Evolutionary conservation across 2,797 vertebrate genomes (phyloP), one percentile per base, ranked within the genome.

Genomic region (Cryptoblepharus egeriae): DNA sequence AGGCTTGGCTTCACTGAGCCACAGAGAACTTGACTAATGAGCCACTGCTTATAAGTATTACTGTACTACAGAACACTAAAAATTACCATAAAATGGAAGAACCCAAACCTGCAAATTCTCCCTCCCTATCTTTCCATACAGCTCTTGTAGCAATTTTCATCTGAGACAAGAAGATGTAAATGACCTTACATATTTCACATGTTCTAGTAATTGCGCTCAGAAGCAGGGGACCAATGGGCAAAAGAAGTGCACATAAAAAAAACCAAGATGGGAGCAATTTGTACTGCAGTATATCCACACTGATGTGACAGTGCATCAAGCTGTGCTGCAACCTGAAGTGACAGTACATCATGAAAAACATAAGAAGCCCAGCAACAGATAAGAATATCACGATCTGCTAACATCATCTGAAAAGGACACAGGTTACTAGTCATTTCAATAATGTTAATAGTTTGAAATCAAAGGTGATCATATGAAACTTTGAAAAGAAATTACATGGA

Each of bases 391-490:
- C 10, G 57, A 72, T 63, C 26, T 63, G 58, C 28, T 69, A 39
- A 61, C 61, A 7, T 61, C 60, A 63, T 63, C 69, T 71, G 68
- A 80, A 80, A 72, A 72, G n/a, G 20, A 61, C 69, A 71, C 57
- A 72, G 69, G 39, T 63, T 72, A 63, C 75, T n/a, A 13, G 61
- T 77, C 75, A 65, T 52, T 77, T 77, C 74, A 76, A 61, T 42
- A 39, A 75, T 79, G 37, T 32, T 70, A 80, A 63, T 80, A 72
- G 72, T 73, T 61, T 49, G 70, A 3, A 63, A 61, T 22, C 28
- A 71, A 71, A 68, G 35, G 42, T 61, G 28, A n/a, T 42, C 58
- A 45, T 75, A 26, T 63, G 37, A 76, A 63, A 76, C n/a, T 13
- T 45, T 58, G n/a, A n/a, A n/a, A n/a, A n/a, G n/a, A n/a, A 52